Evolutionary conservation across 1,140 invertebrate genomes (phyloP).

Genomic region (Cotesia vestalis): DNA sequence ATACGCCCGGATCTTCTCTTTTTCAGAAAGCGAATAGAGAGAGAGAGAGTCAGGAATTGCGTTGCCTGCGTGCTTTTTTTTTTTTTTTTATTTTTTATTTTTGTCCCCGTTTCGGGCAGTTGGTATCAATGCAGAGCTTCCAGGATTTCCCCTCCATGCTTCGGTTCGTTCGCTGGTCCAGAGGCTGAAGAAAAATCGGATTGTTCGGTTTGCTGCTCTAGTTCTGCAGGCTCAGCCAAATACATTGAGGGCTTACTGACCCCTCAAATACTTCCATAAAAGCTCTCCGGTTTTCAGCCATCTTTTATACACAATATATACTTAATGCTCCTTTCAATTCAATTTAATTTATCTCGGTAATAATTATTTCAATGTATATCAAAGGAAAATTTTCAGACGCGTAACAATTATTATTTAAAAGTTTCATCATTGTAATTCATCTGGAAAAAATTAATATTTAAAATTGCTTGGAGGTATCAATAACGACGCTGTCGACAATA

Average conservation of each 20-base stretch:
- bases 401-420: no score
- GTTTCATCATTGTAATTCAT: no score
- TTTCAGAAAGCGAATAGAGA: background rate
- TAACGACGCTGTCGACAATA: background rate
- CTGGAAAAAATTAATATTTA: no score
- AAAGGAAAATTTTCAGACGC: no score
- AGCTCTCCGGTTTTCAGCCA: conserved; percentile 1
- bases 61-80: background rate
- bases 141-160: background rate
- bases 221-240: conserved; percentile 52
- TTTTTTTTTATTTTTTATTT: background rate
- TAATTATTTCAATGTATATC: conserved; percentile 1
- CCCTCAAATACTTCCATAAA: conserved; percentile 24
- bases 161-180: background rate
- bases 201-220: conserved; percentile 55
- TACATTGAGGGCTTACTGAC: conserved; percentile 28
- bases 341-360: background rate
- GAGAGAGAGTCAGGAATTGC: conserved; percentile 3
- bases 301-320: conserved; percentile 23
- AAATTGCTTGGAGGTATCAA: no score
- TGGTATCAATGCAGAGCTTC: background rate
- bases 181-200: conserved; percentile 43
- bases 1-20: conserved; percentile 18
- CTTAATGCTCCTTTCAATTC: conserved; percentile 8
- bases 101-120: background rate